Evolutionary conservation across 2,797 vertebrate species (phyloP), one percentile per base, ranked within the genome.

Genomic region (Leuciscus waleckii): DNA sequence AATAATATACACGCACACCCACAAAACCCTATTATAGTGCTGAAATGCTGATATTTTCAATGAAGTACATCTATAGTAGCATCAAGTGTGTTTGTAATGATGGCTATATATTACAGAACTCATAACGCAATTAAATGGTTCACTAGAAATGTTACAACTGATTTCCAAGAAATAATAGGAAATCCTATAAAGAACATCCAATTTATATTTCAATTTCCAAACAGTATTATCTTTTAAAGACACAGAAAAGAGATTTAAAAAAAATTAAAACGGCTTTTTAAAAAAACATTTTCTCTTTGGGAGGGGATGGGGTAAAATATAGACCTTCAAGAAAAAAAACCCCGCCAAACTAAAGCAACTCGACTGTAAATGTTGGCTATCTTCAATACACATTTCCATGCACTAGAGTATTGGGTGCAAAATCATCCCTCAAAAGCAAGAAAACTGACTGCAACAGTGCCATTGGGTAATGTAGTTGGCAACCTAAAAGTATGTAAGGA

Each of bases 91-190:
- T 89, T 89, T 91, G 92, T 91, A 81, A 89, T 92, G 91, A 93
- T 91, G 89, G 91, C 81, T 88, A 89, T 91, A 93, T 14, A 51
- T 74, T 49, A 83, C 90, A 86, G 51, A 87, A 94, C 91, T 93
- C 89, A 90, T 11, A 80, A 69, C 91, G 94, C 93, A 94, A 89
- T 93, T 92, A 93, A 91, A 90, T 89, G 88, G 90, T 93, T 94
- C 93, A 94, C 93, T 91, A 94, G 93, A 92, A 74, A 82, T 73
- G 11, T 43, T 7, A 69, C 81, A 69, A 56, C 46, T 49, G 71
- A 68, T 65, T 51, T 76, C 32, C 43, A 78, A 63, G 83, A 86
- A 73, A 26, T 35, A 92, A 92, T 86, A 85, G 88, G 46, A 83
- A 83, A 84, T 73, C 90, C 89, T 92, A 91, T 89, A 92, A 93